Evolutionary conservation across 2,888 invertebrate genomes (phyloP), one percentile per base, ranked within the genome.

Genomic region (Papilio demoleus): DNA sequence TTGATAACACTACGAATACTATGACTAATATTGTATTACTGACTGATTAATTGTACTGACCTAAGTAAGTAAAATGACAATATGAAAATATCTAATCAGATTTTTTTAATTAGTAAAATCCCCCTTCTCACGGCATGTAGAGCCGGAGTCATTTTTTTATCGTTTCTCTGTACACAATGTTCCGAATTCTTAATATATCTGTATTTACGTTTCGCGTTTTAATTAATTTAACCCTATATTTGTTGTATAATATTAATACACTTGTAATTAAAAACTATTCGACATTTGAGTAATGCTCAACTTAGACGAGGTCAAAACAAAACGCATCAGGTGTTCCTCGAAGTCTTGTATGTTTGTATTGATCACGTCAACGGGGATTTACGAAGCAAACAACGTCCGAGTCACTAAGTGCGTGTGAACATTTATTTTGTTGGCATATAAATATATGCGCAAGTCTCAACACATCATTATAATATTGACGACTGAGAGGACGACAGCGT

Each of bases 321-420:
- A 64, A n/a, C 22, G 24, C 31, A 14, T 64, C 60, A 65, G 60
- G 60, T 69, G 27, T 50, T 50, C 50, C 27, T 50, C 50, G 50
- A 50, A 50, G 50, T 50, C 47, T 50, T 12, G 24, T 50, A 24
- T 50, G 27, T 50, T 50, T 50, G 50, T 47, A 19, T 12, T 1
- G 31, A 56, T 47, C 62, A 47, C 69, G 69, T 70, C 69, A 70
- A 36, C 45, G 65, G 69, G 69, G 61, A 65, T 70, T 70, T 70
- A 65, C 69, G 38, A 27, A 56, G 62, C 45, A 31, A 62, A 65
- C 65, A 58, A 65, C 56, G 61, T 31, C 34, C 19, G 27, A 45
- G 66, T 38, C 31, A 38, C 34, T 47, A 38, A 50, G 53, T 56
- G 31, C 50, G 64, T 34, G 60, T 42, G 60, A 40, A 65, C 63